A percentile compares a stretch with the other conserved stretches of the same genome.
phyloP scores from a whole-genome alignment of 2,888 invertebrate genomes.

The Leptopilina myrica region DNA sequence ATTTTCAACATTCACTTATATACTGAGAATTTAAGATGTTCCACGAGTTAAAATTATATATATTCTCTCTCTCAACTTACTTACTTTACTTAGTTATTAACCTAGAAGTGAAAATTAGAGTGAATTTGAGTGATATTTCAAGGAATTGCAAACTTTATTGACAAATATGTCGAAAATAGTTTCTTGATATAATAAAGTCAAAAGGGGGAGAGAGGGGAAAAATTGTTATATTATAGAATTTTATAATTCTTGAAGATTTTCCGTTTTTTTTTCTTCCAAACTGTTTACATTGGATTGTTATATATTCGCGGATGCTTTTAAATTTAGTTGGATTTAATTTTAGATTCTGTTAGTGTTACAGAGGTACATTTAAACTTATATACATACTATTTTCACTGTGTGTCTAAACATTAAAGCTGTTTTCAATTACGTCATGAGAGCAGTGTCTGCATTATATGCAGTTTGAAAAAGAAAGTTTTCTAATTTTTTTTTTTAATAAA shows the following conservation, averaged over 20 bases:
- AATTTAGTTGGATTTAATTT: background rate
- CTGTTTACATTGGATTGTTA: background rate
- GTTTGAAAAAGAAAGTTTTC: background rate
- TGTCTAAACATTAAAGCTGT: background rate
- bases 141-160: background rate
- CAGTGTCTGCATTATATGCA: background rate
- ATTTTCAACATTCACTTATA: slow-evolving; percentile 13
- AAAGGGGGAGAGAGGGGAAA: too few relatives aligned
- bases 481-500: background rate
- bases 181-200: background rate
- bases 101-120: slow-evolving; percentile 13
- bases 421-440: background rate
- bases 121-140: background rate
- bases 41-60: too few relatives aligned
- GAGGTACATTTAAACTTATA: background rate
- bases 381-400: background rate
- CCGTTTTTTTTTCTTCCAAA: background rate
- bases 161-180: background rate
- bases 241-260: background rate
- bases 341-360: slow-evolving; percentile 5
- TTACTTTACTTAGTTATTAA: background rate
- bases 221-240: too few relatives aligned
- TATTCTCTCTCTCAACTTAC: background rate
- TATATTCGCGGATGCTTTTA: background rate
- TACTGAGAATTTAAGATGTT: slow-evolving; percentile 15